These are phyloP conservation scores for Micrasema longulum DNA, from an alignment of 1,140 invertebrate genomes.

Conservation along the genomic window DNA sequence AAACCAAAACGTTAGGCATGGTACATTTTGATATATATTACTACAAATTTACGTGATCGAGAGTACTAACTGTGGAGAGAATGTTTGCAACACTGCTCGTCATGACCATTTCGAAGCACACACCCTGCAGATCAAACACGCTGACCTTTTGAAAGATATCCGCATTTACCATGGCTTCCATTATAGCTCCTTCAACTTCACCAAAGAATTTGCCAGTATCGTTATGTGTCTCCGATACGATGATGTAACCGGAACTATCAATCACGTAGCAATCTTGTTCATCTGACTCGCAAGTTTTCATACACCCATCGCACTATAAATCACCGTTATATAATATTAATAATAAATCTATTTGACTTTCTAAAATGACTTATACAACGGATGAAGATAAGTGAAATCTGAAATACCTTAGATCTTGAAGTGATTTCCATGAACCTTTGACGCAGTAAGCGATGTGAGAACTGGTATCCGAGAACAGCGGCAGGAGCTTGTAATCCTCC, in stretches of 20 bases:
- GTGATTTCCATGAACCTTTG: conserved; percentile 80
- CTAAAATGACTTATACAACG: too few species aligned
- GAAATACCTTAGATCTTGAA: conserved; percentile 56
- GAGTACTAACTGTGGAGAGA: conserved; percentile 59
- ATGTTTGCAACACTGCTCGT: conserved; percentile 60
- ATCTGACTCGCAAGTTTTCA: conserved; percentile 69
- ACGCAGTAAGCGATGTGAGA: conserved; percentile 76
- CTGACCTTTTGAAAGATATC: conserved; percentile 81
- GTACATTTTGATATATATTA: background rate
- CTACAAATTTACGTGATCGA: background rate
- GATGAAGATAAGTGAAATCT: too few species aligned
- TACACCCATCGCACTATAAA: conserved; percentile 64
- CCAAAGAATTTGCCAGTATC: conserved; percentile 89
- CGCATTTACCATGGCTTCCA: conserved; percentile 80
- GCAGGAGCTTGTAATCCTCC: conserved; percentile 83
- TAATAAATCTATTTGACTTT: background rate
- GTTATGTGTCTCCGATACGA: conserved; percentile 77
- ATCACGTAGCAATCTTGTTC: conserved; percentile 85
- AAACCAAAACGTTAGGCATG: background rate
- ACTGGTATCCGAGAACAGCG: conserved; percentile 89
- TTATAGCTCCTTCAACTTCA: conserved; percentile 81
- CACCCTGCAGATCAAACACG: conserved; percentile 88
- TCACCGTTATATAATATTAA: background rate
- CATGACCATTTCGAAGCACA: conserved; percentile 70
- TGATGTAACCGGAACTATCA: conserved; percentile 91